A percentile compares a stretch with the other conserved stretches of the same genome.
Conservation (phyloP, 1,140 invertebrate species). For the Arctopsyche grandis region DNA sequence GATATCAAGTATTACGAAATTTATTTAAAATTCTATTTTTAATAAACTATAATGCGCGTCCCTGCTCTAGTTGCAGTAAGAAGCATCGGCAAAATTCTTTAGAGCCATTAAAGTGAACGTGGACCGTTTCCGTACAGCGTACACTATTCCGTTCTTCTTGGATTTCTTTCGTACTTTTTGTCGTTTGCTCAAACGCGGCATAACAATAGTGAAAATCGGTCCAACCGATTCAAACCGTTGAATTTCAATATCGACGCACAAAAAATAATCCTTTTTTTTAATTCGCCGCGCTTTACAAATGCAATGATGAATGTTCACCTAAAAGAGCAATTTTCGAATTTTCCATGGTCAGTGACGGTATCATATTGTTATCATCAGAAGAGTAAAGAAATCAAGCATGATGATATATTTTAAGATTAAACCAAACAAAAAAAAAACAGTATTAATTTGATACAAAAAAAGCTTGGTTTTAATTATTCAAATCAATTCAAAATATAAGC, state of each 20-base stretch:
- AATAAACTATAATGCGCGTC: not conserved
- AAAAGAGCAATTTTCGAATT: slow-evolving; percentile 10
- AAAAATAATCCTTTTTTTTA: not conserved
- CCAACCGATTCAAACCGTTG: not conserved
- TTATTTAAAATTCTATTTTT: no score
- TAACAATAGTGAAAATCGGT: slow-evolving; percentile 24
- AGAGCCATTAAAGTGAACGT: not conserved
- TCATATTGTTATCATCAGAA: not conserved
- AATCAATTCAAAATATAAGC: not conserved
- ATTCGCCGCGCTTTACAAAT: not conserved
- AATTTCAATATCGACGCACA: slow-evolving; percentile 1
- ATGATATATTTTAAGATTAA: no score
- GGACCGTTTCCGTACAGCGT: slow-evolving; percentile 3
- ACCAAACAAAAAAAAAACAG: no score
- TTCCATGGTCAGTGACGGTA: not conserved
- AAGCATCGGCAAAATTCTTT: not conserved
- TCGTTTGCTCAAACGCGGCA: not conserved
- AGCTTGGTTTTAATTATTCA: slow-evolving; percentile 6
- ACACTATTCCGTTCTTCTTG: not conserved
- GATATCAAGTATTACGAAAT: no score
- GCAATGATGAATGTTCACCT: not conserved
- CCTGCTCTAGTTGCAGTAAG: not conserved
- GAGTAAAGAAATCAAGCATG: not conserved
- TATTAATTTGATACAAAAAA: no score
- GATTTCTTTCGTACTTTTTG: not conserved